Evolutionary conservation across 2,113 vertebrate species (phyloP), one percentile per base, ranked within the genome.

Genomic region (Colius striatus): DNA sequence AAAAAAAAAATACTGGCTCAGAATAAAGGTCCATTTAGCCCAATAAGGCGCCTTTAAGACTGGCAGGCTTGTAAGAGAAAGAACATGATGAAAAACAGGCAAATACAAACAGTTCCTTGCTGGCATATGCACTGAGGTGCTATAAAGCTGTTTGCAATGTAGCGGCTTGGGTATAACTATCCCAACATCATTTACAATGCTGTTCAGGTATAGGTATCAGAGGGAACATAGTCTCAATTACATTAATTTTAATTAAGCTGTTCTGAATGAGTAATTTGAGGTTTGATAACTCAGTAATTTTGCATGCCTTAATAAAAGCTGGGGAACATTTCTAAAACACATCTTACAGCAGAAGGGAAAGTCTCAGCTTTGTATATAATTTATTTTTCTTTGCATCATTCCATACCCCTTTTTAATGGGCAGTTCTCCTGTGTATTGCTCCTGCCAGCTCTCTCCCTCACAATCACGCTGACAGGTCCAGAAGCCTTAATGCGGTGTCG

Each of bases 221-320:
- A 58, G 85, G 92, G 76, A 96, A 93, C 90, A 89, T 13, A 87
- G 77, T 47, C 66, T 72, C 79, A 78, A 76, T 84, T 92, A 78
- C 26, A 94, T 51, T 95, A 82, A 92, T 95, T 90, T 93, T 94
- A 93, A 97, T 94, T 96, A 96, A 94, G 62, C 50, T 92, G 47
- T 87, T 93, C 83, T 82, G 77, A 94, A 90, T 78, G 57, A 95
- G 53, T 75, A 92, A 90, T 93, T 75, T 34, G 54, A 93, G 65
- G 45, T 72, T 78, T 83, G 67, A 62, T 72, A 93, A 83, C 87
- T 75, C 84, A 43, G 58, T 79, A 72, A 26, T 55, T 81, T 81
- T 70, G 54, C 58, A 61, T 50, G 65, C n/a, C 45, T 55, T 62
- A 78, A 72, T 71, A 88, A 94, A 87, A 92, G 43, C 68, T 63